phyloP scores from a whole-genome alignment of 2,113 vertebrate species.

The Rhodinocichla rosea region DNA sequence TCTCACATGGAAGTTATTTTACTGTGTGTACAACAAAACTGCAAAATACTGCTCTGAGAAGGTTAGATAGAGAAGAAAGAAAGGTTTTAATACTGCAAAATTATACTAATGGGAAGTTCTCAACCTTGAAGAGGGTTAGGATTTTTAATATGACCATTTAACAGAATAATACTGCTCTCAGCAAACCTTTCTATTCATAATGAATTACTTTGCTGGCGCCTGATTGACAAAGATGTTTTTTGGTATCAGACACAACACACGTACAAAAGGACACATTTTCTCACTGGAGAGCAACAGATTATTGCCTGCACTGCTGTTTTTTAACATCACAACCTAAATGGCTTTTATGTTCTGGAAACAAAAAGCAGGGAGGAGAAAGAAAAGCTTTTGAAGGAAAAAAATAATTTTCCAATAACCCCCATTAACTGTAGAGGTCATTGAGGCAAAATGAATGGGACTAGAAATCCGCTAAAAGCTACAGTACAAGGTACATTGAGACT shows the following conservation, averaged over 20 bases:
- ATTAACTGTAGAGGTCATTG: conserved; percentile 74
- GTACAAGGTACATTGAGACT: conserved; percentile 64
- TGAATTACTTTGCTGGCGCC: conserved; percentile 8
- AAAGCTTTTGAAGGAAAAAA: conserved; percentile 66
- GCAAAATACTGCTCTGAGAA: neutral
- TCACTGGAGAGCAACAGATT: conserved; percentile 43
- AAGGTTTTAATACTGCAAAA: conserved; percentile 5
- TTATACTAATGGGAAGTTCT: neutral
- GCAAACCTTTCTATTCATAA: neutral
- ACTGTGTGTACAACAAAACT: neutral
- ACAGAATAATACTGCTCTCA: conserved; percentile 11
- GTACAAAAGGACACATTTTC: conserved; percentile 22
- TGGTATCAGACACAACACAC: neutral
- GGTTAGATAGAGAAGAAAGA: neutral
- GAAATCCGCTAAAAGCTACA: conserved; percentile 76
- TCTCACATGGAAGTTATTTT: neutral
- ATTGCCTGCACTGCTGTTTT: conserved; percentile 61
- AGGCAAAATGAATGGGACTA: conserved; percentile 72
- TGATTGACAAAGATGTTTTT: neutral
- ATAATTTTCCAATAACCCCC: conserved; percentile 70
- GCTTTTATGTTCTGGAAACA: conserved; percentile 69
- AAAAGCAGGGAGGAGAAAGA: conserved; percentile 45
- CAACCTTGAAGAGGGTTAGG: neutral
- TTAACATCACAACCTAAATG: conserved; percentile 71
- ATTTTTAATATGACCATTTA: conserved; percentile 21